Evolutionary conservation across 2,113 vertebrate species (phyloP).

Genomic region (Pica pica): DNA sequence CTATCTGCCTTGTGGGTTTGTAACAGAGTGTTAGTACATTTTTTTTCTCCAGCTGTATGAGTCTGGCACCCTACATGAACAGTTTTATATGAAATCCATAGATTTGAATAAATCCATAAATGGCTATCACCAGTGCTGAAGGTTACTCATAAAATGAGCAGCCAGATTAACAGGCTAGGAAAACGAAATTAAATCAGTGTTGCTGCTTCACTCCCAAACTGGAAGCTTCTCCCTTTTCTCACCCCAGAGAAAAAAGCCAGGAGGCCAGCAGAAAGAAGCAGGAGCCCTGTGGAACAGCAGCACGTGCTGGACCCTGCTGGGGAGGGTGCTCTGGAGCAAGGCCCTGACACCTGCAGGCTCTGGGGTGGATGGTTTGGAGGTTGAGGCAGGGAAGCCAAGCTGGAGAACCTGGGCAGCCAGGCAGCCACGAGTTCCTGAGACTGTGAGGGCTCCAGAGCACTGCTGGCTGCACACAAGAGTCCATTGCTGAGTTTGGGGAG

Average conservation of each 20-base stretch:
- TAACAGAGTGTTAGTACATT: background rate
- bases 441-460: background rate
- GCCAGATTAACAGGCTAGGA: background rate
- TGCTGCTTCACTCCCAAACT: background rate
- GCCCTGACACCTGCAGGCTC: background rate
- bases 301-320: background rate
- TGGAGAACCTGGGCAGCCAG: background rate
- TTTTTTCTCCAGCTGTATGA: background rate
- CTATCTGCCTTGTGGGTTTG: background rate
- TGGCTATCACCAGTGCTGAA: background rate
- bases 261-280: background rate
- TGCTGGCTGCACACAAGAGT: background rate
- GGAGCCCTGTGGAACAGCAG: background rate
- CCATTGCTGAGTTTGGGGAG: background rate
- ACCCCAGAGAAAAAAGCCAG: background rate
- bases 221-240: background rate
- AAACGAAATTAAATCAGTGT: background rate
- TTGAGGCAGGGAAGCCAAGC: background rate
- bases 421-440: background rate
- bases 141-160: background rate
- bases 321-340: background rate
- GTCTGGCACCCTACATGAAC: background rate
- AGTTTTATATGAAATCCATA: background rate
- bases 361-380: rapidly evolving
- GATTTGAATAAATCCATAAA: background rate